phyloP scores from a whole-genome alignment of 2,113 vertebrate species.

The Lepisosteus osseus region DNA sequence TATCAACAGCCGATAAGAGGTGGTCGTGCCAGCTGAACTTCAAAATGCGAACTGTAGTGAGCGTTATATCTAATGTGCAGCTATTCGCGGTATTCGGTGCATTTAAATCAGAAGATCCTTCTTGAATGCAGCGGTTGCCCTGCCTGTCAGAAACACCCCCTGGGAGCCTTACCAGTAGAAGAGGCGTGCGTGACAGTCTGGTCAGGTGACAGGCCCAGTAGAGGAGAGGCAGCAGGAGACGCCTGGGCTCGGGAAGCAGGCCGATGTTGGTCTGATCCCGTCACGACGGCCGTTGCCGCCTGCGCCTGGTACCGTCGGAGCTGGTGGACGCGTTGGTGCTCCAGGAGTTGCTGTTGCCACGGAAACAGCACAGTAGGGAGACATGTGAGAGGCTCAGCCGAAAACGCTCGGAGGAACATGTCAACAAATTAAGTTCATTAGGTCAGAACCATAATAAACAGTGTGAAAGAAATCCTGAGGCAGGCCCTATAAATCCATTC shows the following conservation, averaged over 20 bases:
- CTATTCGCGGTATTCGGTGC: slow-evolving; percentile 71
- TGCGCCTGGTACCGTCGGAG: slow-evolving; percentile 59
- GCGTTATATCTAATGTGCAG: slow-evolving; percentile 51
- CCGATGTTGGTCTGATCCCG: slow-evolving; percentile 67
- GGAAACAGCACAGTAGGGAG: slow-evolving; percentile 63
- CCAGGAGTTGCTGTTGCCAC: slow-evolving; percentile 61
- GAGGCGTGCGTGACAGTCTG: slow-evolving; percentile 67
- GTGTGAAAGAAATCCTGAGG: slow-evolving; percentile 46
- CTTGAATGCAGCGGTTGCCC: slow-evolving; percentile 66
- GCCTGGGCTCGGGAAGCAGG: slow-evolving; percentile 58
- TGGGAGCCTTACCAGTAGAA: slow-evolving; percentile 69
- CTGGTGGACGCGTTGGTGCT: slow-evolving; percentile 52
- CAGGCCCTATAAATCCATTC: slow-evolving; percentile 65
- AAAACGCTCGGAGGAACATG: slow-evolving; percentile 56
- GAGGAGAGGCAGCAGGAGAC: slow-evolving; percentile 54
- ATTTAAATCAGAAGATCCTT: slow-evolving; percentile 83
- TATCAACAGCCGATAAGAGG: slow-evolving; percentile 53
- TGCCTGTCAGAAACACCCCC: slow-evolving; percentile 66
- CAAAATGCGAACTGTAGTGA: slow-evolving; percentile 57
- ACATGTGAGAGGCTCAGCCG: slow-evolving; percentile 62
- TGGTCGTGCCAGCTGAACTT: slow-evolving; percentile 73
- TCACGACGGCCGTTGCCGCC: slow-evolving; percentile 63
- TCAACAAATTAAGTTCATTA: slow-evolving; percentile 76
- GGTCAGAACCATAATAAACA: slow-evolving; percentile 67
- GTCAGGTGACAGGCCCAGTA: slow-evolving; percentile 63